A percentile compares a stretch with the other conserved stretches of the same genome.
phyloP scores from a whole-genome alignment of 2,797 vertebrate genomes.

The Leuciscus waleckii region DNA sequence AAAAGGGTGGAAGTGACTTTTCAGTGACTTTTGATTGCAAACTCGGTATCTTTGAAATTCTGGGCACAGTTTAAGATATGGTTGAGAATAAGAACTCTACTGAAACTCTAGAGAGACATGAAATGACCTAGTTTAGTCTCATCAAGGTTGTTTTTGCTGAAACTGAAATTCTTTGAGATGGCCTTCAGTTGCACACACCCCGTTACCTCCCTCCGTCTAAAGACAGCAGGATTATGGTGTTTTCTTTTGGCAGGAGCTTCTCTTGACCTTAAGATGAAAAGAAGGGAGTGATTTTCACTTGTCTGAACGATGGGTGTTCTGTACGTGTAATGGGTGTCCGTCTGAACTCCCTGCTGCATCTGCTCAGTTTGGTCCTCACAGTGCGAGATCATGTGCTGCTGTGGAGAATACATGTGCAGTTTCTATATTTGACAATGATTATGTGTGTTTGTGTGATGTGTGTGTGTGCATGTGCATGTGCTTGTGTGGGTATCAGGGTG shows the following conservation, averaged over 20 bases:
- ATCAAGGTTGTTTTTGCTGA: constrained; percentile 18
- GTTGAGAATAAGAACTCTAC: background rate
- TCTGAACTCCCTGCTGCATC: constrained; percentile 10
- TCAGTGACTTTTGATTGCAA: background rate
- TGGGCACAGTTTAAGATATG: background rate
- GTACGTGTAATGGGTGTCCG: background rate
- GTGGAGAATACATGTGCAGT: constrained; percentile 10
- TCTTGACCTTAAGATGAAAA: constrained; percentile 39
- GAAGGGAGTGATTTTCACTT: constrained; percentile 25
- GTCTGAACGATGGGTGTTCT: constrained; percentile 5
- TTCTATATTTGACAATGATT: background rate
- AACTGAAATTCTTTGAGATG: constrained; percentile 6
- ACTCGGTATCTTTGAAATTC: background rate
- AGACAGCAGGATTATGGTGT: constrained; percentile 1
- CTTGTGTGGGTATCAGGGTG: constrained; percentile 28
- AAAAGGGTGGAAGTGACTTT: background rate
- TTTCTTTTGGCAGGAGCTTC: background rate
- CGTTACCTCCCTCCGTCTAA: constrained; percentile 18
- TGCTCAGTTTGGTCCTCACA: constrained; percentile 1
- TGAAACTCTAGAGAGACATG: too few species aligned
- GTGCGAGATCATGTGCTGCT: background rate
- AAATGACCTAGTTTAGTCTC: background rate
- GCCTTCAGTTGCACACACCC: constrained; percentile 7
- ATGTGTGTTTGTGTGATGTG: background rate
- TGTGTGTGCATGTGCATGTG: constrained; percentile 2